Conservation (phyloP, 1,140 invertebrate genomes). For the Neotoxoptera formosana region DNA sequence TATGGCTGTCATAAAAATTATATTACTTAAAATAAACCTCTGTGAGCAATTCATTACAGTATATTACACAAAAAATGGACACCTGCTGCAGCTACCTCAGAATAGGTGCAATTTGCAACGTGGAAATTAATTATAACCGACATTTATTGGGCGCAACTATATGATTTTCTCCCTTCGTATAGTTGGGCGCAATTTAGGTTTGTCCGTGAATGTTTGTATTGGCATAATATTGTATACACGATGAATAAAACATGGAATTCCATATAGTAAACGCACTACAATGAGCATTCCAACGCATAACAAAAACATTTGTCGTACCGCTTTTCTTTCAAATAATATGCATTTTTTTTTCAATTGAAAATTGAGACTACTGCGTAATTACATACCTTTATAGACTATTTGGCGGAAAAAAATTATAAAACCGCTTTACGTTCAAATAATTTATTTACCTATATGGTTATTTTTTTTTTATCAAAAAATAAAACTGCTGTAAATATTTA, state of each 20-base stretch:
- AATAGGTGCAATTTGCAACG: background rate
- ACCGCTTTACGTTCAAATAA: no score
- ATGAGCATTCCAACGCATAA: background rate
- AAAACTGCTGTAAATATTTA: background rate
- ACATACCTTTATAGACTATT: no score
- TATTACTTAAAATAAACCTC: background rate
- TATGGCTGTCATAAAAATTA: background rate
- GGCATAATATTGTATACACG: background rate
- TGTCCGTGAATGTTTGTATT: background rate
- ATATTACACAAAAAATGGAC: no score
- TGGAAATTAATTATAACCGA: background rate
- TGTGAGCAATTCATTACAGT: no score
- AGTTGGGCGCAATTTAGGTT: background rate
- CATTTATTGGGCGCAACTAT: background rate
- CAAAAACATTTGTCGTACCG: background rate
- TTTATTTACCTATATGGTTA: no score
- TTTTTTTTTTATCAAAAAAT: no score
- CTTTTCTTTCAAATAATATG: background rate
- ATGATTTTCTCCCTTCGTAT: background rate
- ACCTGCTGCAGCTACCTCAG: no score
- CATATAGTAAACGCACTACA: background rate
- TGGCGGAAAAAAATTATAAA: background rate
- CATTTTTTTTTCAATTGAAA: background rate
- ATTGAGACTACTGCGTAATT: background rate
- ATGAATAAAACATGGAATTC: background rate